Base-by-base conservation (phyloP, 2,113 vertebrate genomes). In the Melozone crissalis region DNA sequence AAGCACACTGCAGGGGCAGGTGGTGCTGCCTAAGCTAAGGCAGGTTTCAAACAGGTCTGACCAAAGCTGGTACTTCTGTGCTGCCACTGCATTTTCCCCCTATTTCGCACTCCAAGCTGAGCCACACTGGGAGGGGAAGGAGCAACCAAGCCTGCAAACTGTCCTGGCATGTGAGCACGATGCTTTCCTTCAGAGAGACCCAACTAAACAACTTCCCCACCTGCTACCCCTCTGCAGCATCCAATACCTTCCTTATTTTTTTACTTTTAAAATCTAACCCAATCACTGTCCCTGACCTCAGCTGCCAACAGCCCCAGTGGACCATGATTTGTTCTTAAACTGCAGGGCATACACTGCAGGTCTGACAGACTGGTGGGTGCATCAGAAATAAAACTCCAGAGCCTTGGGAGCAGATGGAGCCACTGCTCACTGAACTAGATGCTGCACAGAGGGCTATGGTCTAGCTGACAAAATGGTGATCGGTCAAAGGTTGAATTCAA, bases 81-180 rank as follows among this genome's bases (percentile, higher is more conserved):
- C 43, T 58, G 51, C 49, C 1, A 1, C 7, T 65, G 80, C 19
- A 73, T 86, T 74, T 85, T 3, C 37, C 76, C 28, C 11, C 19
- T 52, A 1, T 28, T 89, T 13, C 31, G 14, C 19, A 44, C 49
- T 46, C 26, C 5, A 54, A 58, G 41, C 31, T 62, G 59, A 92
- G 76, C 37, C 52, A 71, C 23, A 3, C 37, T 63, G 39, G 15
- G 26, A 68, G 0, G 71, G 33, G 6, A 4, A 78, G 72, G 6
- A 75, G 22, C 31, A 61, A 66, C 39, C 35, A 49, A 66, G 26
- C 21, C 21, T 5, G 0, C 33, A 93, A 71, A 67, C 30, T 3
- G 4, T 28, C 39, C 77, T 35, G 39, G 27, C 19, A 55, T 3
- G 1, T 0, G 0, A 84, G 47, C 2, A 0, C 0, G 1, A 8